Evolutionary conservation across 2,113 vertebrate species (phyloP).

Genomic region (Siniperca knerii): DNA sequence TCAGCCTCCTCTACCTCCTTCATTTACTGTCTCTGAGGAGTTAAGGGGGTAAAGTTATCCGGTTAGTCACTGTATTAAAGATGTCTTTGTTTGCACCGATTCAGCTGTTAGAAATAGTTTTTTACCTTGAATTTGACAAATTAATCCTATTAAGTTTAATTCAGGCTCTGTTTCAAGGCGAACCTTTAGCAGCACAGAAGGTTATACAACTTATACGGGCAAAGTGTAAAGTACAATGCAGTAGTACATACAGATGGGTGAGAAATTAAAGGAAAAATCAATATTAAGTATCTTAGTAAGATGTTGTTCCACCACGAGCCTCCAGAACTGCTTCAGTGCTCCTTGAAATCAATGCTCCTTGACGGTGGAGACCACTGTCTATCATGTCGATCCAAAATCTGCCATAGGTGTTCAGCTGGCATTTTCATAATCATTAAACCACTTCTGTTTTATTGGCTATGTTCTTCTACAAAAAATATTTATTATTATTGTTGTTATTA

Average conservation of each 20-base stretch:
- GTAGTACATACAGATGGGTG: not conserved
- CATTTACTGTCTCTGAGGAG: slow-evolving; percentile 28
- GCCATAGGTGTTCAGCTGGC: too few relatives aligned
- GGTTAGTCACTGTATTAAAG: slow-evolving; percentile 11
- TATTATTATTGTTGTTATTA: too few relatives aligned
- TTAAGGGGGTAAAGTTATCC: not conserved
- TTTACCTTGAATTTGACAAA: not conserved
- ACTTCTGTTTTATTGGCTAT: too few relatives aligned
- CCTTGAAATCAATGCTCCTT: not conserved
- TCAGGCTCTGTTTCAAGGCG: not conserved
- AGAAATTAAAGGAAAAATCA: not conserved
- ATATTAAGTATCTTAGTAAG: not conserved
- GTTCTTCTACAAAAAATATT: too few relatives aligned
- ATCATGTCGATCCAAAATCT: too few relatives aligned
- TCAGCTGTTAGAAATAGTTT: not conserved
- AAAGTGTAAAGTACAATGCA: not conserved
- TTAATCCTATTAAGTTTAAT: not conserved
- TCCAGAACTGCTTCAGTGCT: not conserved
- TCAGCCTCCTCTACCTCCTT: slow-evolving; percentile 10
- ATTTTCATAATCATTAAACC: too few relatives aligned
- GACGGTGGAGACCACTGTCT: too few relatives aligned
- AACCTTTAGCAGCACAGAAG: not conserved
- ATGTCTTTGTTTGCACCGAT: not conserved
- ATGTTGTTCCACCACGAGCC: not conserved
- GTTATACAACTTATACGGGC: not conserved